Percentiles rank a stretch among this genome's conserved stretches.
These are phyloP conservation scores for Seriola rivoliana DNA, from an alignment of 2,113 vertebrate genomes.

Conservation along the genomic window DNA sequence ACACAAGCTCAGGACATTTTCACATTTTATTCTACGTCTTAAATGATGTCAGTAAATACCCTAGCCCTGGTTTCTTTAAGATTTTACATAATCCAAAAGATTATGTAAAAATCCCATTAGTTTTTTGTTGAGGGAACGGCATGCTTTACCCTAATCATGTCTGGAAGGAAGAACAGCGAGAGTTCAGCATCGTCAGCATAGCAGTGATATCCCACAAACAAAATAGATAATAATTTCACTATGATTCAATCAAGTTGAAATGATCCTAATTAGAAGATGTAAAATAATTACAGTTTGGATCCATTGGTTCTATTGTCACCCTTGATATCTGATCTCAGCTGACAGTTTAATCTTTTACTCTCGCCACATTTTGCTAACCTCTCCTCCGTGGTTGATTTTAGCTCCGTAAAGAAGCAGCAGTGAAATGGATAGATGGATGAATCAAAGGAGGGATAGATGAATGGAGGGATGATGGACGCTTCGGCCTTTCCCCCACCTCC, in stretches of 20 bases:
- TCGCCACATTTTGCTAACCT: neutral
- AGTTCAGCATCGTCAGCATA: neutral
- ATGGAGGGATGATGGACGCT: conserved; percentile 28
- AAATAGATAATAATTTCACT: neutral
- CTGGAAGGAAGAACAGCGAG: neutral
- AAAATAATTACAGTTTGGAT: neutral
- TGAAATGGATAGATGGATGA: conserved; percentile 24
- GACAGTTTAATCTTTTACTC: neutral
- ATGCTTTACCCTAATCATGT: too few species aligned
- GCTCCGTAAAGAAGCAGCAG: conserved; percentile 5
- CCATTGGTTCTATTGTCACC: neutral
- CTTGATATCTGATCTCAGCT: neutral
- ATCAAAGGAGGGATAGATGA: conserved; percentile 16
- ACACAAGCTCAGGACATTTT: too few species aligned
- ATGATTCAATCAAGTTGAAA: neutral
- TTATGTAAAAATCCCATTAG: too few species aligned
- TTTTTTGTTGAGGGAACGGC: too few species aligned
- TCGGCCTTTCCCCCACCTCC: neutral
- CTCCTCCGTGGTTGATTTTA: neutral
- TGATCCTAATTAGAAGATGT: neutral
- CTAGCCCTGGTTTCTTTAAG: too few species aligned
- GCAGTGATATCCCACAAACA: neutral
- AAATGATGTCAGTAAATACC: too few species aligned
- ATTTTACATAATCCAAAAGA: too few species aligned
- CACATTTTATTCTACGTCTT: too few species aligned